Evolutionary conservation across 2,113 vertebrate species (phyloP).

Genomic region (Poeciliopsis turrubarensis): DNA sequence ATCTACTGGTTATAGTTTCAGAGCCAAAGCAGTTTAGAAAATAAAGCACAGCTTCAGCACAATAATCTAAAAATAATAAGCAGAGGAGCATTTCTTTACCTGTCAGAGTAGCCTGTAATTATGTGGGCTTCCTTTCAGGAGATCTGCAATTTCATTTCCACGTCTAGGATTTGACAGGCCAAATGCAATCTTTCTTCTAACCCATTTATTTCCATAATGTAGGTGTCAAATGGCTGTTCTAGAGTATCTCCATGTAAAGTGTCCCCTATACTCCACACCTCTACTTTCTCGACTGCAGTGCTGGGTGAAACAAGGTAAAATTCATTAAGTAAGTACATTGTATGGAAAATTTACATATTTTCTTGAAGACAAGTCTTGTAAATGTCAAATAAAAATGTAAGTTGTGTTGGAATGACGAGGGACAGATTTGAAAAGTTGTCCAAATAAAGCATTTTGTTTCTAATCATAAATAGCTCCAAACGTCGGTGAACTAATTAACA

Average conservation of each 20-base stretch:
- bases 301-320: no score
- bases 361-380: background rate
- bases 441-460: no score
- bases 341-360: no score
- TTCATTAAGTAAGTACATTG: no score
- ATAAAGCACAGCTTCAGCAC: constrained; percentile 39
- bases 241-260: no score
- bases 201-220: no score
- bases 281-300: no score
- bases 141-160: background rate
- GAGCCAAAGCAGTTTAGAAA: constrained; percentile 31
- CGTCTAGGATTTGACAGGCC: background rate
- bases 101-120: constrained; percentile 14
- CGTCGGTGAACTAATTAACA: background rate
- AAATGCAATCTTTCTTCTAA: no score
- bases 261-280: no score
- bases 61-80: constrained; percentile 32
- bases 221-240: no score
- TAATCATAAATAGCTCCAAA: no score
- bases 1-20: constrained; percentile 45
- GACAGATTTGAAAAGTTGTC: background rate
- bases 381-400: background rate
- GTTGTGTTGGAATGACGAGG: background rate
- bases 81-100: constrained; percentile 11
- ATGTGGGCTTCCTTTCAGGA: background rate